These are phyloP conservation scores for Stomatorhinus walkeri DNA, from an alignment of 2,797 vertebrate species.

Conservation along the genomic window DNA sequence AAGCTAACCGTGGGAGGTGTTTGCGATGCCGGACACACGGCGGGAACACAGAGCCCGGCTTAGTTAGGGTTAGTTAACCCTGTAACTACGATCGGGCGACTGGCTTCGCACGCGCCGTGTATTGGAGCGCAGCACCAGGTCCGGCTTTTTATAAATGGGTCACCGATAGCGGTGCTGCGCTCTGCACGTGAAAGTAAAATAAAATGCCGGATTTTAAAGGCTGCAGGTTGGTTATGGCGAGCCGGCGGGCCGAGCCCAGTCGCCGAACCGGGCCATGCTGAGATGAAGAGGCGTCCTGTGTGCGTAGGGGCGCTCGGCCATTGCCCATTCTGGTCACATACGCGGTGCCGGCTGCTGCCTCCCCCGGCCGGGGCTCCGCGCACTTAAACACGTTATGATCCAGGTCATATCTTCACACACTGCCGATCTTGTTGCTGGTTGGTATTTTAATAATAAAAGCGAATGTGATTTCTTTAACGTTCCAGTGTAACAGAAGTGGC, in stretches of 20 bases:
- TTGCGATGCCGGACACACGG: background rate
- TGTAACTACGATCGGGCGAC: background rate
- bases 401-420: background rate
- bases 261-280: constrained; percentile 34
- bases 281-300: constrained; percentile 56
- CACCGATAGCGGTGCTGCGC: background rate
- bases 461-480: background rate
- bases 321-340: constrained; percentile 59
- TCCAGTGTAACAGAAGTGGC: background rate
- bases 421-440: background rate
- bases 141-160: background rate
- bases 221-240: background rate
- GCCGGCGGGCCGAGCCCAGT: background rate
- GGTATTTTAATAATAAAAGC: background rate
- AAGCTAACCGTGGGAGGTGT: background rate
- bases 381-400: background rate
- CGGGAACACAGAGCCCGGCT: background rate
- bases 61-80: background rate
- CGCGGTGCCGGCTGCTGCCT: constrained; percentile 27
- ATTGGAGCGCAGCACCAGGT: background rate
- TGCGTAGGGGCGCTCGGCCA: constrained; percentile 40
- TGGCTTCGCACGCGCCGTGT: background rate
- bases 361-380: background rate
- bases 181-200: background rate
- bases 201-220: background rate